These are phyloP conservation scores for Stenodema calcarata DNA, from an alignment of 2,888 invertebrate species.

Conservation along the genomic window DNA sequence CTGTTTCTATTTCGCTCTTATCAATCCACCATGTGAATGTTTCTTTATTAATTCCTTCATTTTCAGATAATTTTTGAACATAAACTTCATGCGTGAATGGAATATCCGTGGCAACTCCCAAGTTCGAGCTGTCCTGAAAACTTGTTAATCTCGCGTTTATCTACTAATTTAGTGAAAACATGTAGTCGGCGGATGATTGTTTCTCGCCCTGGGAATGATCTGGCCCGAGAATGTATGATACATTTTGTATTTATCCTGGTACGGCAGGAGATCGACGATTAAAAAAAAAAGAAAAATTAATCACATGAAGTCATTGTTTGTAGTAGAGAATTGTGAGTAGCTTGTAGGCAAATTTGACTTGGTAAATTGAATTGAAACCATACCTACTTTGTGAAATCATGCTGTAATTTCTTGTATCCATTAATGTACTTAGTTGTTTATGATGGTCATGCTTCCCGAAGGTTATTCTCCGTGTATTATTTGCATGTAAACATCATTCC, in stretches of 20 bases:
- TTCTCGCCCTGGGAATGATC: constrained; percentile 23
- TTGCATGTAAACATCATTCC: constrained; percentile 52
- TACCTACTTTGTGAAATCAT: not conserved
- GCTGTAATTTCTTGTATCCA: constrained; percentile 11
- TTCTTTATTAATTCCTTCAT: no score
- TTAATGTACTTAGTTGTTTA: constrained; percentile 31
- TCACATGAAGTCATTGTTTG: constrained; percentile 6
- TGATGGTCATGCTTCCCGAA: not conserved
- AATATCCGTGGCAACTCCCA: not conserved
- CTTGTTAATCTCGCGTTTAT: not conserved
- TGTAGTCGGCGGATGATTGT: not conserved
- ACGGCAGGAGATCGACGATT: not conserved
- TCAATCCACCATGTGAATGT: no score
- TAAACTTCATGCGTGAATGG: no score
- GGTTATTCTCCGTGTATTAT: constrained; percentile 10
- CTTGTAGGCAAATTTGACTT: constrained; percentile 5
- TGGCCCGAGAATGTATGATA: not conserved
- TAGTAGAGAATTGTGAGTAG: constrained; percentile 15
- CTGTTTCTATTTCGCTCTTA: no score
- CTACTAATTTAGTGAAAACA: not conserved
- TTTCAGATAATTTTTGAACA: no score
- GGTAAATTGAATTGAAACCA: not conserved
- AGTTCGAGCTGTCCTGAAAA: not conserved
- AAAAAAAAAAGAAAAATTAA: not conserved
- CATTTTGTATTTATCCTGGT: not conserved